Evolutionary conservation across 35 echinoderm and acorn worm species (phyloP), one percentile per base, ranked within the genome.

Genomic region (Holothuria glaberrima): DNA sequence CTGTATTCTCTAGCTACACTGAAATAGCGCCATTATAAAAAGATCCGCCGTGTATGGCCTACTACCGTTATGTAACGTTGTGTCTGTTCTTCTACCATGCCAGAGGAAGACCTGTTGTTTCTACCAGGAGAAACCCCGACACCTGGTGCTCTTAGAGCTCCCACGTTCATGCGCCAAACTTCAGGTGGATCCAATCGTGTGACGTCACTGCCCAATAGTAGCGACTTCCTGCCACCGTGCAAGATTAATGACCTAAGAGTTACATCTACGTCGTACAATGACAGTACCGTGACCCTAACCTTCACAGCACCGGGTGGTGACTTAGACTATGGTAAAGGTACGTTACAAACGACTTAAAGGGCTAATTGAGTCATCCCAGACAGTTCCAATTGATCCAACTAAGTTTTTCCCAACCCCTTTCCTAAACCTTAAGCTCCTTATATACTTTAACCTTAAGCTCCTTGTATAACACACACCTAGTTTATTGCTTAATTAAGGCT

Each of bases 291-390:
- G 21, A 63, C 58, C 10, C 62, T 94, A 21, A 20, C 59, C n/a
- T 94, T 86, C 86, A 88, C 90, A 33, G 94, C 94, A 61, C 86
- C 90, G 6, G 94, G 94, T 16, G 90, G 89, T 58, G 86, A 95
- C 31, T 76, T 92, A 6, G 94, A 95, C 68, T 25, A 50, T 44
- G 94, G 94, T 18, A 67, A 58, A 89, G 94, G 94, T 95, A 83
- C 13, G 83, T 3, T 12, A 2, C 26, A 86, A 30, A 0, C 28
- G 19, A 21, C 71, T 26, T n/a, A n/a, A 75, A 41, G 36, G 36
- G n/a, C n/a, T n/a, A n/a, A n/a, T n/a, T n/a, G n/a, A n/a, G n/a
- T n/a, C n/a, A n/a, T n/a, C n/a, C n/a, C n/a, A n/a, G n/a, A n/a
- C n/a, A n/a, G n/a, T n/a, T n/a, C n/a, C n/a, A n/a, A n/a, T n/a